Percentiles rank a stretch among this genome's conserved stretches.
Evolutionary conservation across 2,888 invertebrate species (phyloP).

Genomic region (Macrosiphum euphorbiae): DNA sequence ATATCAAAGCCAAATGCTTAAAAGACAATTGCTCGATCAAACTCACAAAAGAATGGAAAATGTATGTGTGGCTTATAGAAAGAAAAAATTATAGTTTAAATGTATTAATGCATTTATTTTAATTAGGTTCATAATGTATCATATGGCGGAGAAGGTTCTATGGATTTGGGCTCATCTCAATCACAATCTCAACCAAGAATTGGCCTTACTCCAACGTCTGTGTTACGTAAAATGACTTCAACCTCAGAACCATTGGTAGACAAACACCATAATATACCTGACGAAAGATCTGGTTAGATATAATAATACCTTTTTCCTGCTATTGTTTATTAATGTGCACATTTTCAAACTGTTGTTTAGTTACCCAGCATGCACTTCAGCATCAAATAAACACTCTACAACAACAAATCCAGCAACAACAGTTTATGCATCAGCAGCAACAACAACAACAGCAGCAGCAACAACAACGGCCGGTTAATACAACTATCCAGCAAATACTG

Average conservation of each 20-base stretch:
- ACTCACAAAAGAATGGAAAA: slow-evolving; percentile 58
- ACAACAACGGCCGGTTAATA: slow-evolving; percentile 69
- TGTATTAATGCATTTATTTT: neutral
- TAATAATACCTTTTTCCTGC: neutral
- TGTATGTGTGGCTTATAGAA: neutral
- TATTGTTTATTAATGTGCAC: neutral
- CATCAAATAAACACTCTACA: slow-evolving; percentile 70
- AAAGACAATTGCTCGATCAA: slow-evolving; percentile 59
- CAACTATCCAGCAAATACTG: slow-evolving; percentile 69
- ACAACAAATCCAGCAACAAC: slow-evolving; percentile 70
- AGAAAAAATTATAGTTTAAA: neutral
- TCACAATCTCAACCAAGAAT: slow-evolving; percentile 77
- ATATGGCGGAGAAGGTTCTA: slow-evolving; percentile 39
- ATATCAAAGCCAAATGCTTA: slow-evolving; percentile 59
- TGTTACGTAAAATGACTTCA: slow-evolving; percentile 93
- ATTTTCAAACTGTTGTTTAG: slow-evolving; percentile 23
- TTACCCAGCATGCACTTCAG: slow-evolving; percentile 48
- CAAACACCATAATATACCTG: slow-evolving; percentile 55
- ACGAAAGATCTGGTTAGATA: slow-evolving; percentile 48
- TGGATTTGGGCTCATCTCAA: slow-evolving; percentile 41
- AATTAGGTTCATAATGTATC: slow-evolving; percentile 50
- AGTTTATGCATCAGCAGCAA: slow-evolving; percentile 70
- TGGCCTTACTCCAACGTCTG: slow-evolving; percentile 94
- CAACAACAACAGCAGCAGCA: slow-evolving; percentile 71
- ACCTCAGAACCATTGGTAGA: slow-evolving; percentile 69